Evolutionary conservation across 1,140 invertebrate species (phyloP).

Genomic region (Frieseomelitta varia): DNA sequence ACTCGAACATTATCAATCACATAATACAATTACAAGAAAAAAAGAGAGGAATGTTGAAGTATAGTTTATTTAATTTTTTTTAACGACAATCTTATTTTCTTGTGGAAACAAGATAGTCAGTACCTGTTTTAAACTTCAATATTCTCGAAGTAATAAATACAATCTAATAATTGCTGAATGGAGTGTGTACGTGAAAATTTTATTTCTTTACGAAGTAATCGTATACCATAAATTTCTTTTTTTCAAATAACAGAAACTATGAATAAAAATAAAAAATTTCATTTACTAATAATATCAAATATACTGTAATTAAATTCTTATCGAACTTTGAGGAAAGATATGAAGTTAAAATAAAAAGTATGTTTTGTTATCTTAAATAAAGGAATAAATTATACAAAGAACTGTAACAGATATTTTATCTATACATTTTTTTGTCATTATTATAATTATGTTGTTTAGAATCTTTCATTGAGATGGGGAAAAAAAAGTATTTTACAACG

Average conservation of each 20-base stretch:
- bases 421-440: background rate
- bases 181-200: background rate
- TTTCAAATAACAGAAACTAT: background rate
- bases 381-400: background rate
- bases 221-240: background rate
- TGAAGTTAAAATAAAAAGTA: background rate
- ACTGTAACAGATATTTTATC: background rate
- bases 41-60: background rate
- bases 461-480: background rate
- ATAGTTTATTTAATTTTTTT: no score
- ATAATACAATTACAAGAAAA: background rate
- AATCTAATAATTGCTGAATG: background rate
- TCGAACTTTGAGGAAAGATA: background rate
- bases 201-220: background rate
- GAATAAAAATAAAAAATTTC: background rate
- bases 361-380: background rate
- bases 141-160: background rate
- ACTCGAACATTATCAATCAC: background rate
- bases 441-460: background rate
- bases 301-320: background rate
- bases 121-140: background rate
- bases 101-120: background rate
- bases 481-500: background rate
- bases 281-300: slow-evolving; percentile 5
- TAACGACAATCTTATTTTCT: background rate